These are phyloP conservation scores for Calliopum simillimum DNA, from an alignment of 2,888 invertebrate species.

Conservation along the genomic window DNA sequence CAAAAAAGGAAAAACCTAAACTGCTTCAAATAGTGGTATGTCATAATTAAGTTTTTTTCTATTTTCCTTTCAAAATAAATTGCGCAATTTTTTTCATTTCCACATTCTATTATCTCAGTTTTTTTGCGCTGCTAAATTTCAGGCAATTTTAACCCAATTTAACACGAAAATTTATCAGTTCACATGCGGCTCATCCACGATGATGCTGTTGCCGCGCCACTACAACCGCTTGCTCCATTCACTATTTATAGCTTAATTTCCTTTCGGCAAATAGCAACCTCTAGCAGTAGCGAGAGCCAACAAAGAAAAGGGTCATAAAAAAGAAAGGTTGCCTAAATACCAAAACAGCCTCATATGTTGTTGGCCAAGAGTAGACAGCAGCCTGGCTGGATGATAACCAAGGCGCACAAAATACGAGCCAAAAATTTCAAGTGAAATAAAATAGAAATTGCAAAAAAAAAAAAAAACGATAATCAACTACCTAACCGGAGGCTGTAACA, in stretches of 20 bases:
- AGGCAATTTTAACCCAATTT: slow-evolving; percentile 10
- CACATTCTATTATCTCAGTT: too few relatives aligned
- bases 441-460: not conserved
- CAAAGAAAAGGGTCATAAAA: not conserved
- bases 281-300: not conserved
- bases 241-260: slow-evolving; percentile 32
- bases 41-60: too few relatives aligned
- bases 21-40: too few relatives aligned
- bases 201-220: not conserved
- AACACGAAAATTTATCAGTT: slow-evolving; percentile 2
- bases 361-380: not conserved
- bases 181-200: not conserved
- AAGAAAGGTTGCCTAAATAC: slow-evolving; percentile 14
- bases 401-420: slow-evolving; percentile 1
- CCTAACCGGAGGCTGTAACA: too few relatives aligned
- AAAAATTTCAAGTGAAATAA: not conserved
- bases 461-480: not conserved
- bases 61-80: too few relatives aligned
- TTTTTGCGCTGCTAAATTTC: too few relatives aligned
- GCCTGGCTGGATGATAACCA: slow-evolving; percentile 10
- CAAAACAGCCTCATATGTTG: slow-evolving; percentile 13
- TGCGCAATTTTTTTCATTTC: too few relatives aligned
- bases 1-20: too few relatives aligned
- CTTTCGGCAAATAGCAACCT: slow-evolving; percentile 15
- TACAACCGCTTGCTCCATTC: not conserved